Evolutionary conservation across 2,888 invertebrate genomes (phyloP), one percentile per base, ranked within the genome.

Genomic region (Rhabditoides inermis): DNA sequence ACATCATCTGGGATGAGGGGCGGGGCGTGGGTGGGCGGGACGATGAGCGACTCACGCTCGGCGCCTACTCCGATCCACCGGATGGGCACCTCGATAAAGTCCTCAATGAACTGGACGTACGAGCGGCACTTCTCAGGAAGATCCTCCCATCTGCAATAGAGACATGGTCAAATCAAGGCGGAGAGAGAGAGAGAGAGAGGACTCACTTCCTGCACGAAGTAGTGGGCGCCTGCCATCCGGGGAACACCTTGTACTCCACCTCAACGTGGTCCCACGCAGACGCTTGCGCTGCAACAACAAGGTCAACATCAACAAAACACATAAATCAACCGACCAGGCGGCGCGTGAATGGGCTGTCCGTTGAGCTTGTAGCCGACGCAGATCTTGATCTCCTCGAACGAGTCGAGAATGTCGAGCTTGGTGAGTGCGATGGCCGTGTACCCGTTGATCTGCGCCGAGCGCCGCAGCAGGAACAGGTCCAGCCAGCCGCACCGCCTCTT

Each of bases 401-500:
- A 85, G 78, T 98, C 95, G 70, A 99, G 80, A 64, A 98, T 91
- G 77, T 98, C 98, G 71, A 99, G 78, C 79, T 99, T 99, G 1
- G 95, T 99, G 52, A 99, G 78, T 72, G 91, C 94, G 76, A 98
- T 80, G 25, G 63, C 84, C 25, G 88, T 86, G 78, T 89, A 98
- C 46, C 95, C 95, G 79, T 99, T 99, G 72, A 98, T 88, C 83
- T 90, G 85, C 56, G 86, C 84, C 18, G 94, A 90, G 79, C 91
- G 92, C 57, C 85, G 83, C 15, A 98, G 83, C 51, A 95, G 83
- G 56, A 88, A 85, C 47, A 91, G 81, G 81, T 98, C 98, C 58
- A 98, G 82, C 98, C 98, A 99, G 47, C 98, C 98, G 78, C 95
- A 95, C 51, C 98, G 85, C 32, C 98, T 84, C 79, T 87, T 87